A percentile compares a stretch with the other conserved stretches of the same genome.
Conservation (phyloP, 2,113 vertebrate genomes). For the Zosterops borbonicus region DNA sequence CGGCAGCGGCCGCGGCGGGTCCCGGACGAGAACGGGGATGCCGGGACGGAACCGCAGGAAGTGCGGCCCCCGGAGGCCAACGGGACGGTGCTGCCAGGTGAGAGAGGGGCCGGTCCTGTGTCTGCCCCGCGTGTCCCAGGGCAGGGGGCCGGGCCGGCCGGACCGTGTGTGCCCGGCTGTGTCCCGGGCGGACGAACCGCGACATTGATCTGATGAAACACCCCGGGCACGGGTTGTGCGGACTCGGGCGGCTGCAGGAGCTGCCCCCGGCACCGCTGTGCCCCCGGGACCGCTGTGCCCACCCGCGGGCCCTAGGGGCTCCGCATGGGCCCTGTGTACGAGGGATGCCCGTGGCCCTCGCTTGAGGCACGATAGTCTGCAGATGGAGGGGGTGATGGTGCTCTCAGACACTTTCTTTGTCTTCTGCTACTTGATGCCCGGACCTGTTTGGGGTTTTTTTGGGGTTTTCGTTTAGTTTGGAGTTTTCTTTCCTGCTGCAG, state of each 20-base stretch:
- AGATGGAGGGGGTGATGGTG: neutral
- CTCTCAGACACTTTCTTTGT: fast-evolving
- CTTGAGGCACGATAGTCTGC: too few relatives aligned
- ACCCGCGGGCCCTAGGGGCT: too few relatives aligned
- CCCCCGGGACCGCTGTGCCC: too few relatives aligned
- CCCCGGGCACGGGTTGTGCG: fast-evolving
- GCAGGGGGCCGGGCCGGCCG: too few relatives aligned
- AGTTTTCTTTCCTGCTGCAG: neutral
- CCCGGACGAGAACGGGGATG: slow-evolving; percentile 77
- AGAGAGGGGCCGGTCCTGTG: neutral
- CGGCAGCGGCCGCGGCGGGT: slow-evolving; percentile 85
- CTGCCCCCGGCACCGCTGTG: too few relatives aligned
- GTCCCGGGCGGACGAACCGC: too few relatives aligned
- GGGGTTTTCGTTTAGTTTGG: neutral
- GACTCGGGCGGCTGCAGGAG: neutral
- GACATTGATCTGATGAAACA: fast-evolving
- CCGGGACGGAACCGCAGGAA: slow-evolving; percentile 35
- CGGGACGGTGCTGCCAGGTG: slow-evolving; percentile 79
- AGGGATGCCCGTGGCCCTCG: neutral
- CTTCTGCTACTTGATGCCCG: neutral
- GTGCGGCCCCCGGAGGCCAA: slow-evolving; percentile 73
- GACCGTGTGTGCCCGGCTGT: fast-evolving
- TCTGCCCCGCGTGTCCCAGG: neutral
- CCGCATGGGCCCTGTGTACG: fast-evolving
- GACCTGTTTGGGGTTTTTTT: too few relatives aligned